Evolutionary conservation across 2,888 invertebrate species (phyloP), one percentile per base, ranked within the genome.

Genomic region (Unio delphinus): DNA sequence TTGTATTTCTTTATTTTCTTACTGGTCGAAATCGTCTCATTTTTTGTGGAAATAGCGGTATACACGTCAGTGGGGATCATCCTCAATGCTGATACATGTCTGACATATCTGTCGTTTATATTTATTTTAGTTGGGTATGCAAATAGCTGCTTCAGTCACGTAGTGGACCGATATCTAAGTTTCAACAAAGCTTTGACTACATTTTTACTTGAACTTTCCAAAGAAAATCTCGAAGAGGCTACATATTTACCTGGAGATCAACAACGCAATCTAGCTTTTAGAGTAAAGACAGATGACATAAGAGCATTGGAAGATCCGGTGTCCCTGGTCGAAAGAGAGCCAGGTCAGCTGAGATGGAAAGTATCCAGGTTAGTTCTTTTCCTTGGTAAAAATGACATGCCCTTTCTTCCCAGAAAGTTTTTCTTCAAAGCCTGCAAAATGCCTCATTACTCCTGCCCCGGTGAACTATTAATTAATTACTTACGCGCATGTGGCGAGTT

Each of bases 61-160:
- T 85, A 87, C 68, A 86, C 87, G 0, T 67, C 86, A 56, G 85
- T 88, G 76, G 88, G 89, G 3, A 74, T 87, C 20, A 83, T 88
- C 45, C 78, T 89, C 4, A 87, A 88, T 68, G 86, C 87, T 0
- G 79, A 81, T 6, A 67, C 79, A 26, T 80, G 82, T 0, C 68
- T 85, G 57, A 82, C 84, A 59, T 88, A 87, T 68, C 60, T 87
- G 11, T 83, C 87, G 7, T 74, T 89, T 11, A 70, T 76, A 0
- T 80, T 86, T 34, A 77, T 87, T 71, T 70, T 85, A 0, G 68
- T 73, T 60, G 70, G 87, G n/a, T 88, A 89, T 75, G 82, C 80
- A 30, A 80, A 81, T 65, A 84, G 86, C 67, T 79, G 81, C 55
- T 87, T 86, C 73, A 82, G 84, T 55, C 76, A 80, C 45, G 88